Base-by-base conservation (phyloP, 2,797 vertebrate genomes). In the Myioborus melanocephalus region DNA sequence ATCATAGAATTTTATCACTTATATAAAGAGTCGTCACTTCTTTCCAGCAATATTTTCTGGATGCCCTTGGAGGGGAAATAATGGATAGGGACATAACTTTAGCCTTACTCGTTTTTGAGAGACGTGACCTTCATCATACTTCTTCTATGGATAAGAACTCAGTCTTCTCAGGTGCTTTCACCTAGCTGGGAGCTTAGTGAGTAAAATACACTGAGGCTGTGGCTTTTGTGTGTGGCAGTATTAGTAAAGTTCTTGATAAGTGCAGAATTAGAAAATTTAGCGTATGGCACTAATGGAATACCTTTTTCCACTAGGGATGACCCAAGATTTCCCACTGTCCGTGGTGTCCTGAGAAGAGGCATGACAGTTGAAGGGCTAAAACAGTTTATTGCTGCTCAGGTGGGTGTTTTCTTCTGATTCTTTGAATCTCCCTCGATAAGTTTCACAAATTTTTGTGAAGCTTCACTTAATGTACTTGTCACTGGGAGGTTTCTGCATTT, bases 281-380 rank as follows among this genome's bases (percentile, higher is more conserved):
- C 0, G 0, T 8, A 8, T 30, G 26, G 37, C 30, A 22, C 30
- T 86, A 60, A 81, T 53, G 66, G 35, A 70, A 43, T 5, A 5
- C 26, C 10, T 49, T 80, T 94, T 70, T 93, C 26, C 90, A 7
- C 35, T 72, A 99, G 99, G 99, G 99, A 99, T 83, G 99, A 99
- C 95, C 99, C 99, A 53, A 98, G 99, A n/a, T 99, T 99, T 96
- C 99, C 99, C 41, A 99, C 99, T 2, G 99, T 99, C 12, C 98
- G 99, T 94, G 99, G 99, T 24, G 99, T 99, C 27, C 97, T 99
- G 75, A 98, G 99, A 94, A 98, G 99, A 98, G 99, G 99, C 66
- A 99, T 99, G 99, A 99, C 99, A 3, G 99, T 99, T 57, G 99
- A 99, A 93, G 99, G 99, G 21, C 97, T 99, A 68, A 99, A 99